Base-by-base conservation (phyloP, 2,888 invertebrate species). In the Epiblema foenella region DNA sequence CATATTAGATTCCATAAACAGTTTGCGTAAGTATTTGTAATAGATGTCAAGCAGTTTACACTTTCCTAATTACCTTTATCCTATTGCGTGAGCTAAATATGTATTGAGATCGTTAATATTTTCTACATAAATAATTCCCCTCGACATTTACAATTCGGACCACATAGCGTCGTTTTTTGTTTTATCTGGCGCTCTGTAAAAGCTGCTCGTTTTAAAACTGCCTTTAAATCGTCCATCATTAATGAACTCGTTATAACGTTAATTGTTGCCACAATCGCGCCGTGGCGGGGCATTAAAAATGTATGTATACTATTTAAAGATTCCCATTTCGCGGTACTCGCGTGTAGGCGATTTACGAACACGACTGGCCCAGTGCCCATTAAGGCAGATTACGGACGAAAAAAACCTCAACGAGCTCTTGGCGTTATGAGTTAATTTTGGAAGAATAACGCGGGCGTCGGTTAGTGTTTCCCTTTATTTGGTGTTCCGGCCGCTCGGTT, bases 391-490 rank as follows among this genome's bases (percentile, higher is more conserved):
- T 92, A 92, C 89, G 85, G 85, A 82, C 80, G 82, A 88, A 91
- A 91, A 89, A 89, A 89, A 89, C 89, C 70, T 87, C 88, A 89
- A 88, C 89, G 85, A 86, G 85, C 89, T 87, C 89, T 90, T 89
- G 89, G 89, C 88, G 89, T 91, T 93, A 92, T 92, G 93, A 92
- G 93, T 93, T 93, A 93, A 93, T 93, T 93, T 91, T 88, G 91
- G 89, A 93, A 91, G 91, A 92, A 90, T 91, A 91, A 93, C 89
- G 91, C 88, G 85, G 80, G 81, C 82, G 87, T 83, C 81, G 87
- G 91, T 90, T 89, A 89, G 87, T 88, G 85, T 89, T 89, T 87
- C 86, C 88, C 88, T 91, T 91, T 93, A 90, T 92, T 92, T 91
- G 88, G 88, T 84, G 87, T 88, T 88, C 85, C 86, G 86, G 87